Conservation (phyloP, 2,888 invertebrate genomes). For the Leptopterna dolabrata region DNA sequence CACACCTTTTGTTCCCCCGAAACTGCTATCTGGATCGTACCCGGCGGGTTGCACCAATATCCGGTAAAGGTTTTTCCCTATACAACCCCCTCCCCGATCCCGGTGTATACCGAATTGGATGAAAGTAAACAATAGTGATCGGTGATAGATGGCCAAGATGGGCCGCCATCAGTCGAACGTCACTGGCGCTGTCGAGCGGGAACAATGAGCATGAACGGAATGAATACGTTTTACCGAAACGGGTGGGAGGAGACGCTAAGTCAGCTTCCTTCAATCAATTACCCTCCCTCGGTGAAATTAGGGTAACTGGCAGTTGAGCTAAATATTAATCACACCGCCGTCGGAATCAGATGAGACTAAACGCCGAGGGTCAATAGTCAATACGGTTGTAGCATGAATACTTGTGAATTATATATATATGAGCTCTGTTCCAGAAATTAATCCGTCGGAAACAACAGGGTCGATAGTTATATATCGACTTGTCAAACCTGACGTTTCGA, state of each 20-base stretch:
- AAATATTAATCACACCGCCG: constrained; percentile 34
- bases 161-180: background rate
- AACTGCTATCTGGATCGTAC: background rate
- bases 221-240: constrained; percentile 38
- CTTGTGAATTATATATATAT: background rate
- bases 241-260: constrained; percentile 26
- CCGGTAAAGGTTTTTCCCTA: constrained; percentile 16
- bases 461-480: background rate
- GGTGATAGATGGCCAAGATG: constrained; percentile 23
- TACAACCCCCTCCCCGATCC: background rate
- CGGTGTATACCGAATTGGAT: background rate
- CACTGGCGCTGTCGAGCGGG: background rate
- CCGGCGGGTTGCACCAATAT: background rate
- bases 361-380: background rate
- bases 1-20: background rate
- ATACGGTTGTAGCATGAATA: background rate
- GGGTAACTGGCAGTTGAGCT: constrained; percentile 2
- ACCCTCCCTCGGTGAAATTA: background rate
- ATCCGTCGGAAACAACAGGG: background rate
- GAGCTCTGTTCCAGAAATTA: background rate
- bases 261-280: constrained; percentile 47
- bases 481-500: background rate
- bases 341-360: constrained; percentile 10
- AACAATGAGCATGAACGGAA: background rate
- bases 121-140: constrained; percentile 33